phyloP scores from a whole-genome alignment of 2,113 vertebrate genomes.

The Grallaria varia region DNA sequence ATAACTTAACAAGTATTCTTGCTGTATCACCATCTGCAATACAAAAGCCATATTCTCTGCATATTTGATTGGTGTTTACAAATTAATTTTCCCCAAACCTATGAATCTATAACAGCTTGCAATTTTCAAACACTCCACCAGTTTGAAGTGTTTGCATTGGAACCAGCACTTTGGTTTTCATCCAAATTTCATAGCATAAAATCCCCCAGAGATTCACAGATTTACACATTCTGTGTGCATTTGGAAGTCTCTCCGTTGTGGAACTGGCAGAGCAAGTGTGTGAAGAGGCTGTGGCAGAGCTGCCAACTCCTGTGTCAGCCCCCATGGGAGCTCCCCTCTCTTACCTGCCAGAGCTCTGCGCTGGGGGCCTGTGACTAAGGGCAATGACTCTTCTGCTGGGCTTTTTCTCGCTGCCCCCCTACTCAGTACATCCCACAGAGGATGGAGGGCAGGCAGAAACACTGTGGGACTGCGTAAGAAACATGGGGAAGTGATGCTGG shows the following conservation, averaged over 20 bases:
- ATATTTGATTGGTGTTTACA: background rate
- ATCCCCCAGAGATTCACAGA: background rate
- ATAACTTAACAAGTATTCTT: background rate
- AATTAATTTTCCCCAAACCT: background rate
- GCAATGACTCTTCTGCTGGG: background rate
- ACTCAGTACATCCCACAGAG: rapidly evolving
- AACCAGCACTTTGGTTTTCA: background rate
- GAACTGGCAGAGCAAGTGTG: background rate
- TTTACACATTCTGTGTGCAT: rapidly evolving
- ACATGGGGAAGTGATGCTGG: background rate
- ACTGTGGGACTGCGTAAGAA: background rate
- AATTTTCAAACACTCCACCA: background rate
- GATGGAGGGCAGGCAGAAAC: background rate
- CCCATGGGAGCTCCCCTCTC: background rate
- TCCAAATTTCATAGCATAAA: background rate
- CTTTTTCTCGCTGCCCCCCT: background rate
- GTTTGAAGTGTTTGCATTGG: background rate
- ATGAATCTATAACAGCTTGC: background rate
- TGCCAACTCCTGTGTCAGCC: background rate
- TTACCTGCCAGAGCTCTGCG: background rate
- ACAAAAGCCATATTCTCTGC: background rate
- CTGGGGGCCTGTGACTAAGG: rapidly evolving
- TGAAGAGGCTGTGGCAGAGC: background rate
- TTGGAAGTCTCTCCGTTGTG: background rate
- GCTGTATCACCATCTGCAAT: background rate